These are phyloP conservation scores for Neosilurus hyrtlii DNA, from an alignment of 2,797 vertebrate genomes.

Conservation along the genomic window DNA sequence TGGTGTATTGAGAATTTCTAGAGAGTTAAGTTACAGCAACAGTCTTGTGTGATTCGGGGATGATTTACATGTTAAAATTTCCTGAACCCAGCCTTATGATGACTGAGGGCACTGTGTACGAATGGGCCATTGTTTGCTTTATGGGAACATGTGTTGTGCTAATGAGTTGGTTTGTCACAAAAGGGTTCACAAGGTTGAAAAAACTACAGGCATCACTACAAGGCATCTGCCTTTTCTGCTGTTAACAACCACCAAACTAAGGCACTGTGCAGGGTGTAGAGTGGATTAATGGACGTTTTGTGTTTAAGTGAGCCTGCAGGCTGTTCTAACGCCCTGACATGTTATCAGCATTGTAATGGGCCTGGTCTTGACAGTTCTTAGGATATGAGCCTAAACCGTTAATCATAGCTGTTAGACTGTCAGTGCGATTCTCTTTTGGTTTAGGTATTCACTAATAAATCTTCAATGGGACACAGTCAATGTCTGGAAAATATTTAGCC, in stretches of 20 bases:
- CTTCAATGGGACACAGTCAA: not conserved
- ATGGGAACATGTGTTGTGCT: not conserved
- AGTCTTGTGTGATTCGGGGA: too few relatives aligned
- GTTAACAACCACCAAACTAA: not conserved
- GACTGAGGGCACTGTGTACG: too few relatives aligned
- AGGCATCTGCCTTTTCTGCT: not conserved
- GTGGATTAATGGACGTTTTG: conserved; percentile 8
- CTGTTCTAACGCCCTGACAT: conserved; percentile 24
- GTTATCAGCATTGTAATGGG: conserved; percentile 27
- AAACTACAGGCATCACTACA: not conserved
- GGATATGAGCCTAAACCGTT: conserved; percentile 22
- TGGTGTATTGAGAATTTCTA: not conserved
- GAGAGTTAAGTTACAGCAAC: not conserved
- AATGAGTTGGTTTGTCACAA: not conserved
- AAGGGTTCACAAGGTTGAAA: not conserved
- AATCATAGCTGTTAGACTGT: conserved; percentile 3
- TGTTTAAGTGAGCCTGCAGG: conserved; percentile 28
- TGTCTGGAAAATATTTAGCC: conserved; percentile 6
- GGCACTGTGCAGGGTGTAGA: not conserved
- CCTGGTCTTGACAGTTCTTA: conserved; percentile 19
- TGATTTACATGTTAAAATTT: not conserved
- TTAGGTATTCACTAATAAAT: conserved; percentile 12
- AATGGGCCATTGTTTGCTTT: not conserved
- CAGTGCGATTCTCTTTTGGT: not conserved
- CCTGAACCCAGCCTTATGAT: not conserved